A percentile compares a stretch with the other conserved stretches of the same genome.
Evolutionary conservation across 2,797 vertebrate genomes (phyloP).

Genomic region (Sebastes hopkinsi): DNA sequence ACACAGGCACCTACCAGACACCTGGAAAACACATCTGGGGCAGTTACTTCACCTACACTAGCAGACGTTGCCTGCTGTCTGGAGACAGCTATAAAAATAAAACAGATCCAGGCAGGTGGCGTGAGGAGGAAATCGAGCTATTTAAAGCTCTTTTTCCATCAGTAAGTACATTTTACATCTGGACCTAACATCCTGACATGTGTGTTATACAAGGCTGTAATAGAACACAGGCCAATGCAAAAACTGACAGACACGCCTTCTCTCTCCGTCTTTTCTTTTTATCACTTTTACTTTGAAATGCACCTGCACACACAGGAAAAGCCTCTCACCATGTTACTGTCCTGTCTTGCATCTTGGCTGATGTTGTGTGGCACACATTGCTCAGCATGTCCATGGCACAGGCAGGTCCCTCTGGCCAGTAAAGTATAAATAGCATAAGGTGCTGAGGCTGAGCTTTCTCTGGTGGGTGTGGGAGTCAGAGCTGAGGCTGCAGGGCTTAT

Average conservation of each 20-base stretch:
- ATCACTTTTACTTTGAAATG: not conserved
- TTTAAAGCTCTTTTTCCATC: constrained; percentile 25
- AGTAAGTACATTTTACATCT: constrained; percentile 14
- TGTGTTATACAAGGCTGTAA: constrained; percentile 8
- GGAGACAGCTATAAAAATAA: constrained; percentile 24
- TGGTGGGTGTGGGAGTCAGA: not conserved
- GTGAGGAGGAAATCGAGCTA: constrained; percentile 25
- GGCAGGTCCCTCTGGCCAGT: constrained; percentile 87
- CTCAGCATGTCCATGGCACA: constrained; percentile 91
- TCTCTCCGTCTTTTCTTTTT: not conserved
- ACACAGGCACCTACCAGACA: constrained; percentile 87
- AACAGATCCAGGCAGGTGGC: constrained; percentile 13
- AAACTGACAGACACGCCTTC: not conserved
- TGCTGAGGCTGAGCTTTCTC: constrained; percentile 70
- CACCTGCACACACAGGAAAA: not conserved
- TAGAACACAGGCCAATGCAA: constrained; percentile 9
- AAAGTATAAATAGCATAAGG: constrained; percentile 89
- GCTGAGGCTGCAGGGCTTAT: constrained; percentile 15
- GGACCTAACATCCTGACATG: constrained; percentile 20
- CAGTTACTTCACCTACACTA: constrained; percentile 31
- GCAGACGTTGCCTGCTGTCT: constrained; percentile 16
- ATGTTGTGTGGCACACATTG: constrained; percentile 75
- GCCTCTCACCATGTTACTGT: constrained; percentile 65
- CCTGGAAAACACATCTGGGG: constrained; percentile 78
- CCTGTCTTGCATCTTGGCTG: constrained; percentile 30